Percentiles rank a stretch among this genome's conserved stretches.
Evolutionary conservation across 2,888 invertebrate genomes (phyloP).

Genomic region (Hymenopus coronatus): DNA sequence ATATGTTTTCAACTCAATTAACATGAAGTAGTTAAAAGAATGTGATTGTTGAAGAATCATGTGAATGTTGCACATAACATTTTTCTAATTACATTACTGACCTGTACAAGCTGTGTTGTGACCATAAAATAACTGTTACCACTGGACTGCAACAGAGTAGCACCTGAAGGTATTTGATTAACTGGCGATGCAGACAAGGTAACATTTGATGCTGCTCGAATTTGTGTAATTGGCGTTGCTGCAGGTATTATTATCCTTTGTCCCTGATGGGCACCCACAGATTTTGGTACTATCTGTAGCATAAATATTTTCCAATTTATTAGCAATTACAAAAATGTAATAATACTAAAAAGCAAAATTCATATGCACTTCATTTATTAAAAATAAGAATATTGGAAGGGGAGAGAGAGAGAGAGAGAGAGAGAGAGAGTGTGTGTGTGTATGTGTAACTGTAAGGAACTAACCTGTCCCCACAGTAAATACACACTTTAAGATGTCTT

Average conservation of each 20-base stretch:
- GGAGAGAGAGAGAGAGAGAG: no score
- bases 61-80: no score
- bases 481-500: no score
- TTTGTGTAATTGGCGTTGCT: constrained; percentile 42
- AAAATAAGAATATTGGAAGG: no score
- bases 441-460: no score
- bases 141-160: constrained; percentile 40
- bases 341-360: no score
- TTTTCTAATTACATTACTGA: constrained; percentile 25
- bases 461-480: no score
- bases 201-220: constrained; percentile 40
- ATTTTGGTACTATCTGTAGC: constrained; percentile 46
- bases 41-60: no score
- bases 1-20: no score
- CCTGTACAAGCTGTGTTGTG: constrained; percentile 56
- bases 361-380: no score
- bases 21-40: no score
- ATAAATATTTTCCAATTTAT: neutral
- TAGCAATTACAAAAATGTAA: neutral
- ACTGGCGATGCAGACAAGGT: constrained; percentile 47
- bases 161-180: constrained; percentile 46
- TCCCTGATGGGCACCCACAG: constrained; percentile 41
- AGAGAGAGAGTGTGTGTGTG: no score
- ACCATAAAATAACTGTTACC: constrained; percentile 57
- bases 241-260: constrained; percentile 49